Evolutionary conservation across 1,140 invertebrate genomes (phyloP), one percentile per base, ranked within the genome.

Genomic region (Ganaspis sp.): DNA sequence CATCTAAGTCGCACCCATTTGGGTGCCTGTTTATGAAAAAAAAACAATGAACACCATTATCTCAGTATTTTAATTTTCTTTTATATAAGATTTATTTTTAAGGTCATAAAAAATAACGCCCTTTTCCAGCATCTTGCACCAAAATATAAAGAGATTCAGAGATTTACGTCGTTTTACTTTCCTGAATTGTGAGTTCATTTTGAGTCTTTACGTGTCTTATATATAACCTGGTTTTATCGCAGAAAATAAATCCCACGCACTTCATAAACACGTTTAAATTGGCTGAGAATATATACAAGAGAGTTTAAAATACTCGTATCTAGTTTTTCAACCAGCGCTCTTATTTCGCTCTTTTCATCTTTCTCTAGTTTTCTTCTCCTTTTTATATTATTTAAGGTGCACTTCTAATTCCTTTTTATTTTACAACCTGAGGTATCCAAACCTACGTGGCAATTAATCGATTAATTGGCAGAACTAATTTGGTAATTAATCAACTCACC

Each of bases 231-330:
- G 45, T 49, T 49, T 49, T 49, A 49, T n/a, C 17, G 45, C 45
- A 17, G 45, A 49, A 49, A 49, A 49, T 49, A 49, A 49, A 49
- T 49, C 45, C 45, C 17, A 49, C 45, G 45, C 45, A 49, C 45
- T 49, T 49, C 45, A 49, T 49, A 49, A 49, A 49, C 45, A 49
- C n/a, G 45, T 49, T 49, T 49, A 49, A 49, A 49, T 49, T 49
- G 45, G 45, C 45, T 49, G 6, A 3, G 45, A 49, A n/a, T 17
- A 49, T 49, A 49, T 49, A 49, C 45, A 49, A n/a, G 40, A n/a
- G n/a, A n/a, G 12, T 49, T n/a, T 49, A 49, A 49, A 49, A 49
- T 49, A 49, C 45, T n/a, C 15, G 4, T 49, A 17, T 49, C 45
- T 49, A 5, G 45, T 17, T 49, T 49, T 49, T 49, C 45, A n/a